These are phyloP conservation scores for Siphlonurus alternatus DNA, from an alignment of 2,888 invertebrate species.

Conservation along the genomic window DNA sequence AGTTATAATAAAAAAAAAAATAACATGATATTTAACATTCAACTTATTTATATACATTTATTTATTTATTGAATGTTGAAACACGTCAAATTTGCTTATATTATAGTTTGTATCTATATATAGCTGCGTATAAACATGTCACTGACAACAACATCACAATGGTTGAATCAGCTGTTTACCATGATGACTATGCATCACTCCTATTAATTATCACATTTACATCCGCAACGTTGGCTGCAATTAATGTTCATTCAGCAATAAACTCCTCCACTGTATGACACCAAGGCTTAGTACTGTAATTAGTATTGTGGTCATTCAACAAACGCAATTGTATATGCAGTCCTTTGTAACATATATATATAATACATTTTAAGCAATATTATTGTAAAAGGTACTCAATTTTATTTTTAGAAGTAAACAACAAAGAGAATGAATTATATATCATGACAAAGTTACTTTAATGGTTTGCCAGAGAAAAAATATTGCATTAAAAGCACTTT, in stretches of 20 bases:
- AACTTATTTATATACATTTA: no score
- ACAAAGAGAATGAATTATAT: no score
- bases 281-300: no score
- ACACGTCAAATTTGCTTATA: neutral
- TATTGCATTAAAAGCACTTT: neutral
- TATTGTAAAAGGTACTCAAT: neutral
- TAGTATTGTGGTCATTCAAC: neutral
- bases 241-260: neutral
- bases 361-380: neutral
- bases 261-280: no score
- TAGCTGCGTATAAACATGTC: neutral
- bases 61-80: no score
- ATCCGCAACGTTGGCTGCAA: neutral
- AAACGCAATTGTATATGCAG: no score
- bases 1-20: neutral
- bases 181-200: neutral
- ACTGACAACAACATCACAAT: neutral
- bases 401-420: neutral
- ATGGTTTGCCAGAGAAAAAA: neutral
- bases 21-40: neutral
- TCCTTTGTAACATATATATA: no score
- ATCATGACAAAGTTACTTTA: no score
- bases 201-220: neutral
- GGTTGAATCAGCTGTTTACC: neutral
- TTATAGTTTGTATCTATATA: neutral